A percentile compares a stretch with the other conserved stretches of the same genome.
These are phyloP conservation scores for Tetramorium alpestre DNA, from an alignment of 1,140 invertebrate genomes.

Conservation along the genomic window DNA sequence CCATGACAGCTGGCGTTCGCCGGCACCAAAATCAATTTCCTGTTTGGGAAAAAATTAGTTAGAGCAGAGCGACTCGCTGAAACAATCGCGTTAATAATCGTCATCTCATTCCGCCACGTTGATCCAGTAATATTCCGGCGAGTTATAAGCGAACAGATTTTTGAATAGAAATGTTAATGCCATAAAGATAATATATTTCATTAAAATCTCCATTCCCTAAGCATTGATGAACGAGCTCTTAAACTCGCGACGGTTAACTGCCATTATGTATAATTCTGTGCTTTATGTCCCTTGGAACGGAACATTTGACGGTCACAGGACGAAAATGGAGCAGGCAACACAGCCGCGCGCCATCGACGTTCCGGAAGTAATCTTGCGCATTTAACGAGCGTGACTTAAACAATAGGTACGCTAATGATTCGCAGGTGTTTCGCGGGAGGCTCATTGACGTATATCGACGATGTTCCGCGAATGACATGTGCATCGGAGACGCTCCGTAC, in stretches of 20 bases:
- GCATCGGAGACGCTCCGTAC: background rate
- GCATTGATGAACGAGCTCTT: background rate
- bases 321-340: background rate
- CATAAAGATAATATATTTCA: background rate
- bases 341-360: slow-evolving; percentile 21
- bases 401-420: slow-evolving; percentile 57
- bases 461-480: slow-evolving; percentile 31
- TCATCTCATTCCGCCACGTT: background rate
- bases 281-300: background rate
- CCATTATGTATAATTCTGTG: slow-evolving; percentile 3
- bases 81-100: slow-evolving; percentile 52
- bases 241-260: background rate
- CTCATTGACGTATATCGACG: slow-evolving; percentile 31
- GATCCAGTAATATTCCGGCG: background rate
- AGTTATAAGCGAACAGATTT: background rate
- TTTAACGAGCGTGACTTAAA: slow-evolving; percentile 48
- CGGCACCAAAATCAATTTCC: slow-evolving; percentile 69
- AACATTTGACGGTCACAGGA: background rate
- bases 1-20: slow-evolving; percentile 57
- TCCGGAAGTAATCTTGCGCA: slow-evolving; percentile 38
- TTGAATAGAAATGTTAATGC: background rate
- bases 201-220: background rate
- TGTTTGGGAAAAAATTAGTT: slow-evolving; percentile 31
- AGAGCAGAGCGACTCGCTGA: slow-evolving; percentile 20
- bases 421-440: slow-evolving; percentile 40